Evolutionary conservation across 2,113 vertebrate genomes (phyloP).

Genomic region (Gulo gulo): DNA sequence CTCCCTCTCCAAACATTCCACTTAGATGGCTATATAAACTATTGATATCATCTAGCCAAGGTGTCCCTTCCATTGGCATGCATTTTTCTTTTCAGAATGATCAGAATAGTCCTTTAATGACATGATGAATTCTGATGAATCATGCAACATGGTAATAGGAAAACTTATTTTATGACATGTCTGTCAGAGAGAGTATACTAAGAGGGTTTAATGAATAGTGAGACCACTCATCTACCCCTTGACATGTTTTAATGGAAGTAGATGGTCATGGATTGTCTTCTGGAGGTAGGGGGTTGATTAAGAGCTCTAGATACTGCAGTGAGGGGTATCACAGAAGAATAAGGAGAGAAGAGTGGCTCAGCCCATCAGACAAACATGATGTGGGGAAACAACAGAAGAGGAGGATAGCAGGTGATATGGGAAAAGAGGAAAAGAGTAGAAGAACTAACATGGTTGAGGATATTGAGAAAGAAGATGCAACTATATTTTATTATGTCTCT

Average conservation of each 20-base stretch:
- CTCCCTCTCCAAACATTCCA: neutral
- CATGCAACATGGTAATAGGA: neutral
- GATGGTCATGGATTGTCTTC: neutral
- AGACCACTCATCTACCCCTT: neutral
- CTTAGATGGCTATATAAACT: neutral
- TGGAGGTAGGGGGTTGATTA: neutral
- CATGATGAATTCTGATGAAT: neutral
- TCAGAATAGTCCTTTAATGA: neutral
- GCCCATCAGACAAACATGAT: neutral
- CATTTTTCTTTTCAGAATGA: neutral
- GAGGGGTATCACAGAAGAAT: neutral
- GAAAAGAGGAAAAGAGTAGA: neutral
- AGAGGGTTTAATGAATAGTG: neutral
- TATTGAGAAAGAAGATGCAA: neutral
- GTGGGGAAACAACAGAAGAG: neutral
- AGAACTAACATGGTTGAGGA: neutral
- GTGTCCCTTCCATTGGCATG: neutral
- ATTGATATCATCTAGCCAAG: neutral
- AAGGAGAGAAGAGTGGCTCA: neutral
- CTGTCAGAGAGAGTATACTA: neutral
- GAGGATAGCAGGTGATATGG: neutral
- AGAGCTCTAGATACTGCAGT: neutral
- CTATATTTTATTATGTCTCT: neutral
- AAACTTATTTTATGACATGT: neutral
- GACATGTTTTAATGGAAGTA: neutral